Base-by-base conservation (phyloP, 2,113 vertebrate genomes). In the Podarcis muralis region DNA sequence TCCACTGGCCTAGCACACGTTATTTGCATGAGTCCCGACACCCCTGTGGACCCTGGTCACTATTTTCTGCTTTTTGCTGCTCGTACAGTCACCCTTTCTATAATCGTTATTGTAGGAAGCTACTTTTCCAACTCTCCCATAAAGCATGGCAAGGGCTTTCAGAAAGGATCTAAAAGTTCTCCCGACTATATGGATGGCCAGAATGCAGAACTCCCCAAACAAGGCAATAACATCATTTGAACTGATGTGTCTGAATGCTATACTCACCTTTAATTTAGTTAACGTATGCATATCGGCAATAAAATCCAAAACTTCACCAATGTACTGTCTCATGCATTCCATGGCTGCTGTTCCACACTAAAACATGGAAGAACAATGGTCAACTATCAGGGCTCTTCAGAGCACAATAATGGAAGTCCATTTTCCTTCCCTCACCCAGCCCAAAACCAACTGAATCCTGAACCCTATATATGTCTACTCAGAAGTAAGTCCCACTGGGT, bases 211-310 rank as follows among this genome's bases (percentile, higher is more conserved):
- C 23, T 80, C 32, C 16, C 13, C 18, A 59, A 57, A 59, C 32
- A n/a, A 53, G 35, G 32, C 40, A 66, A 15, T 57, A 69, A 53
- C 9, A 20, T 0, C n/a, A 9, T 87, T 69, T 72, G 82, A 59
- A 79, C 7, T 79, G 89, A 80, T 12, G 2, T 71, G 65, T 40
- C 37, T n/a, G 16, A 48, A 81, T 53, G 90, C 3, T 37, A 32
- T 40, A 92, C 97, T 95, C 96, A 99, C 99, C 97, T 99, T 99
- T 69, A 99, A 94, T 93, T 98, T 99, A 90, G 99, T 99, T 82
- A 99, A 97, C 0, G 98, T 99, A 95, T 99, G 99, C 99, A 99
- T 99, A 94, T 99, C 99, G 6, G 99, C 98, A 95, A 99, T 98
- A 95, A 99, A 99, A 94, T 99, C 99, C 97, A 99, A 96, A 76